A percentile compares a stretch with the other conserved stretches of the same genome.
Evolutionary conservation across 2,113 vertebrate genomes (phyloP).

Genomic region (Lichenostomus cassidix): DNA sequence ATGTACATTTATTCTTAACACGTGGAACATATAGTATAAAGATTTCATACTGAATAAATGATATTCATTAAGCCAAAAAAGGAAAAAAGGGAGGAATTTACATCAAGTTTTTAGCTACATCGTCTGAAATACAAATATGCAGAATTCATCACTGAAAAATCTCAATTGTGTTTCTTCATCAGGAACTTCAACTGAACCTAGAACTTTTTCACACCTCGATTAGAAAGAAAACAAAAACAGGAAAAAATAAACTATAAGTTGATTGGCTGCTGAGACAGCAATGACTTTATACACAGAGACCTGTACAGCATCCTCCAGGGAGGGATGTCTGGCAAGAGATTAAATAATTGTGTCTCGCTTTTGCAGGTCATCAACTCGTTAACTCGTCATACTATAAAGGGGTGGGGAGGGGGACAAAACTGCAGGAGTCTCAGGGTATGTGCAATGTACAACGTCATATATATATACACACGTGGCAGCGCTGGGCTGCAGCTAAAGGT

Average conservation of each 20-base stretch:
- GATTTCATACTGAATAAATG: constrained; percentile 99
- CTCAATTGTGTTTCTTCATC: constrained; percentile 99
- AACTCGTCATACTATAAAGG: constrained; percentile 84
- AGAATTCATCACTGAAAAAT: constrained; percentile 98
- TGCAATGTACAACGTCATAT: constrained; percentile 99
- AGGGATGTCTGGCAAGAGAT: constrained; percentile 86
- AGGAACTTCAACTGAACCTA: constrained; percentile 93
- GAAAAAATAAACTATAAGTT: constrained; percentile 86
- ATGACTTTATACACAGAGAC: constrained; percentile 87
- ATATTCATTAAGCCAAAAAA: constrained; percentile 99
- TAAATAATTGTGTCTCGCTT: constrained; percentile 87
- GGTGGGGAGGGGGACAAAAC: constrained; percentile 82
- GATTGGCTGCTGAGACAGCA: constrained; percentile 89
- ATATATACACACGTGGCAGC: constrained; percentile 99
- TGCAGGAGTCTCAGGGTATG: constrained; percentile 85
- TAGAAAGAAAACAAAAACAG: constrained; percentile 84
- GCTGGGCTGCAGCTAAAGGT: constrained; percentile 91
- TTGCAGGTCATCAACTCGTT: constrained; percentile 85
- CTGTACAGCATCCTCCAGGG: constrained; percentile 83
- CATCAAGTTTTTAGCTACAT: constrained; percentile 99
- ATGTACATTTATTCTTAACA: constrained; percentile 99
- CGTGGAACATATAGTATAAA: constrained; percentile 99
- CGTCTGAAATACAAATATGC: constrained; percentile 99
- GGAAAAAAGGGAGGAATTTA: constrained; percentile 98
- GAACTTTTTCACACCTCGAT: constrained; percentile 91